A percentile compares a stretch with the other conserved stretches of the same genome.
These are phyloP conservation scores for Noturus placidus DNA, from an alignment of 2,113 vertebrate species.

Conservation along the genomic window DNA sequence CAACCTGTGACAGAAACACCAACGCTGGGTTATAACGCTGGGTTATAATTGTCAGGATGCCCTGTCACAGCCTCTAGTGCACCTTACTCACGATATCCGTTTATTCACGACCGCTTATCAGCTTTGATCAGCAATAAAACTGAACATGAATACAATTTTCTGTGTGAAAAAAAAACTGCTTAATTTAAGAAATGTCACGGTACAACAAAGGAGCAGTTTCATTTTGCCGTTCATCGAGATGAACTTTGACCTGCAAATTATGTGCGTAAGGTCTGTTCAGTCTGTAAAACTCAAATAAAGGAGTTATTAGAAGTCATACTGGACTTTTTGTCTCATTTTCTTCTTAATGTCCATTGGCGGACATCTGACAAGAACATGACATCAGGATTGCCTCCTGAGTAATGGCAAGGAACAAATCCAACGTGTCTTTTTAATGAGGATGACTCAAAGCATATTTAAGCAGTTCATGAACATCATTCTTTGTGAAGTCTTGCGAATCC, in stretches of 20 bases:
- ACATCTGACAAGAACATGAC: not conserved
- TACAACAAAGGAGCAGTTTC: not conserved
- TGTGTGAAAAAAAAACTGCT: not conserved
- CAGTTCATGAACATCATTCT: not conserved
- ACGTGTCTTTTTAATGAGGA: not conserved
- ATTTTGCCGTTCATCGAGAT: not conserved
- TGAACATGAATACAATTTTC: not conserved
- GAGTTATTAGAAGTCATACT: not conserved
- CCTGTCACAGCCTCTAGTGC: not conserved
- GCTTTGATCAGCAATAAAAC: not conserved
- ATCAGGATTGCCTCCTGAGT: not conserved
- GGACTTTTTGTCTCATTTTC: not conserved
- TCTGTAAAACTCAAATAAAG: not conserved
- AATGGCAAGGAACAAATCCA: not conserved
- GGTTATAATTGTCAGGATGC: not conserved
- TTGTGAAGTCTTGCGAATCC: not conserved
- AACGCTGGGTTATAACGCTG: not conserved
- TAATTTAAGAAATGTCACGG: not conserved
- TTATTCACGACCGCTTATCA: not conserved
- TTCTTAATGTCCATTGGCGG: not conserved
- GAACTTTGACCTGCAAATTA: not conserved
- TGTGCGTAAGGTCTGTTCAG: not conserved
- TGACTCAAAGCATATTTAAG: not conserved
- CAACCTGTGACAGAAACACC: constrained; percentile 56
- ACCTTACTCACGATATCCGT: too few relatives aligned